phyloP scores from a whole-genome alignment of 2,888 invertebrate species.

The Trichogramma dendrolimi region DNA sequence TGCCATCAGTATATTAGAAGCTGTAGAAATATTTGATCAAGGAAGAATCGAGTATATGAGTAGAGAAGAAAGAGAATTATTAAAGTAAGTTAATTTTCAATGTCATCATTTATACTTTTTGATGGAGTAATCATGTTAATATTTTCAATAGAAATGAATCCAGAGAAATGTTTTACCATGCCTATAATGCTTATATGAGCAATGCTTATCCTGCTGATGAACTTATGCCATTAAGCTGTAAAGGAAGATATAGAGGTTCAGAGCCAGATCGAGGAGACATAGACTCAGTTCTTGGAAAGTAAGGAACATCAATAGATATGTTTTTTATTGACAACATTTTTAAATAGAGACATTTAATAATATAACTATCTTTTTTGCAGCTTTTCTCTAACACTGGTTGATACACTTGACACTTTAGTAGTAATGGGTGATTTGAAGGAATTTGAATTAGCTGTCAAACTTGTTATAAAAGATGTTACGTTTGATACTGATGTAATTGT shows the following conservation, averaged over 20 bases:
- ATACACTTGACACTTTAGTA: slow-evolving; percentile 88
- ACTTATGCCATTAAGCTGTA: slow-evolving; percentile 93
- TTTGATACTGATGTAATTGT: slow-evolving; percentile 94
- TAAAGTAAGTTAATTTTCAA: slow-evolving; percentile 57
- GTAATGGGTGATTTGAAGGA: slow-evolving; percentile 88
- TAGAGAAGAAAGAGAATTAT: slow-evolving; percentile 60
- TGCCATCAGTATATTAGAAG: slow-evolving; percentile 36
- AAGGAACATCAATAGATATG: slow-evolving; percentile 50
- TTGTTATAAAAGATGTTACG: slow-evolving; percentile 79
- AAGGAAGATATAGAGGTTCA: slow-evolving; percentile 84
- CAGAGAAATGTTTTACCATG: slow-evolving; percentile 94
- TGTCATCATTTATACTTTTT: neutral
- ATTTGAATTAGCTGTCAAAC: slow-evolving; percentile 85
- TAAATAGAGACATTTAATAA: neutral
- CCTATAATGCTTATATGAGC: slow-evolving; percentile 90
- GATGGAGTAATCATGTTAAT: neutral
- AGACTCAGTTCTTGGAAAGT: slow-evolving; percentile 97
- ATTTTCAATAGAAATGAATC: slow-evolving; percentile 58
- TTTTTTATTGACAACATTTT: neutral
- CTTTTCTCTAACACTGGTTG: slow-evolving; percentile 93
- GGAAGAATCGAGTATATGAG: slow-evolving; percentile 57
- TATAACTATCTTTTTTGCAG: slow-evolving; percentile 57
- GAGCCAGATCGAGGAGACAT: slow-evolving; percentile 92
- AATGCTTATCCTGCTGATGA: slow-evolving; percentile 98
- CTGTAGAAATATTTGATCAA: slow-evolving; percentile 37